Evolutionary conservation across 1,140 invertebrate genomes (phyloP).

Genomic region (Drosophila simulans): DNA sequence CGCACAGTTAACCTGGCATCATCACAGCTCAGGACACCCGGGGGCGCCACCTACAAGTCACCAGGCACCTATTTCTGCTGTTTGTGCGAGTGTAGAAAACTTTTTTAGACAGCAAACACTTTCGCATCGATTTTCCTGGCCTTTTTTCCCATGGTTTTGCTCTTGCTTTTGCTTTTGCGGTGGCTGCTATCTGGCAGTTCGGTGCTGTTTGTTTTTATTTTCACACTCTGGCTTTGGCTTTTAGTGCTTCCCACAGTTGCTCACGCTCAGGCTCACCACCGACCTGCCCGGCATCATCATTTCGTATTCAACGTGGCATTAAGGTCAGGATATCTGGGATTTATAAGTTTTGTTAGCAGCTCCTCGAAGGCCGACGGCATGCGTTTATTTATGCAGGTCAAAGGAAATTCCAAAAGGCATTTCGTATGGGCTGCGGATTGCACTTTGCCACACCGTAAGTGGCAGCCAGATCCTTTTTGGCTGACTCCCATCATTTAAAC

Average conservation of each 20-base stretch:
- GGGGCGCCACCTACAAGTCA: constrained; percentile 67
- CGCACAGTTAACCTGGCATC: constrained; percentile 76
- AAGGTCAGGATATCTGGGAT: constrained; percentile 82
- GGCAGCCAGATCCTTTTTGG: constrained; percentile 29
- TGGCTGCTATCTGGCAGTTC: constrained; percentile 54
- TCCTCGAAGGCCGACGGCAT: constrained; percentile 39
- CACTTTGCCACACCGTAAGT: constrained; percentile 67
- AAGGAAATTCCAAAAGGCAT: constrained; percentile 36
- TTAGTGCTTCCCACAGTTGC: constrained; percentile 41
- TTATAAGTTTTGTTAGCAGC: constrained; percentile 80
- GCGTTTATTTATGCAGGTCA: constrained; percentile 66
- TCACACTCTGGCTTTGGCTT: constrained; percentile 57
- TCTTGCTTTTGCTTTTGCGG: constrained; percentile 12
- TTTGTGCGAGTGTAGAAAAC: constrained; percentile 37
- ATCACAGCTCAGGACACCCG: constrained; percentile 50
- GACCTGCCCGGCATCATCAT: constrained; percentile 61
- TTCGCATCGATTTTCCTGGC: constrained; percentile 71
- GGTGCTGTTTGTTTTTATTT: constrained; percentile 71
- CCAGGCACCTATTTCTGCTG: constrained; percentile 41
- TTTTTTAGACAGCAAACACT: constrained; percentile 69
- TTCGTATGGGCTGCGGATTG: constrained; percentile 20
- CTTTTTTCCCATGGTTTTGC: constrained; percentile 21
- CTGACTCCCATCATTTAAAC: constrained; percentile 49
- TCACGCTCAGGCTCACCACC: neutral
- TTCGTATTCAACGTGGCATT: constrained; percentile 79